phyloP scores from a whole-genome alignment of 2,888 invertebrate genomes.

The Neria commutata region DNA sequence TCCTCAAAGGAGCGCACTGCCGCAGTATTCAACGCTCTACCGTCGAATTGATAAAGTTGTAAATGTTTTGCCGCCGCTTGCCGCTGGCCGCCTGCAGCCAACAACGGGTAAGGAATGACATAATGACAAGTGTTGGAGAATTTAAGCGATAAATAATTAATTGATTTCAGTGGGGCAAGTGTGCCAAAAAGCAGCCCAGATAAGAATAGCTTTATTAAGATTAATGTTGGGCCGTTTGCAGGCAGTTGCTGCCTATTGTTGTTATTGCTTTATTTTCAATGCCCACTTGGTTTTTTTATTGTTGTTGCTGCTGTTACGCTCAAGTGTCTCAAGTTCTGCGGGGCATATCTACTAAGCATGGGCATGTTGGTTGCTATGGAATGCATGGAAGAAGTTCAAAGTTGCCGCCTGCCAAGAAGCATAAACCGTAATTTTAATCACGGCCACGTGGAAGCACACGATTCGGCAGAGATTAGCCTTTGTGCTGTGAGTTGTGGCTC shows the following conservation, averaged over 20 bases:
- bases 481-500: too few species aligned
- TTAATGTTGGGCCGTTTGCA: slow-evolving; percentile 49
- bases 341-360: not conserved
- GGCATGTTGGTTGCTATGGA: too few species aligned
- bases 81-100: slow-evolving; percentile 25
- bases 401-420: too few species aligned
- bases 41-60: slow-evolving; percentile 60
- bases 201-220: slow-evolving; percentile 55
- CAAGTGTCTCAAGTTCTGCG: not conserved
- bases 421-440: too few species aligned
- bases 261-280: slow-evolving; percentile 12
- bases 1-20: not conserved
- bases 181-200: slow-evolving; percentile 31
- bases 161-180: slow-evolving; percentile 55
- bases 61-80: slow-evolving; percentile 30
- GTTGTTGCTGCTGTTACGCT: slow-evolving; percentile 2
- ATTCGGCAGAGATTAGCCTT: too few species aligned
- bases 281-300: slow-evolving; percentile 3
- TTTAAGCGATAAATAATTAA: slow-evolving; percentile 61
- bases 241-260: slow-evolving; percentile 24
- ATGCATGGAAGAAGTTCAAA: too few species aligned
- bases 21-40: too few species aligned
- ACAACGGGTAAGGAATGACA: slow-evolving; percentile 60
- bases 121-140: slow-evolving; percentile 60
- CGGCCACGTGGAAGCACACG: too few species aligned